These are phyloP conservation scores for Xylota segnis DNA, from an alignment of 2,888 invertebrate species.

Conservation along the genomic window DNA sequence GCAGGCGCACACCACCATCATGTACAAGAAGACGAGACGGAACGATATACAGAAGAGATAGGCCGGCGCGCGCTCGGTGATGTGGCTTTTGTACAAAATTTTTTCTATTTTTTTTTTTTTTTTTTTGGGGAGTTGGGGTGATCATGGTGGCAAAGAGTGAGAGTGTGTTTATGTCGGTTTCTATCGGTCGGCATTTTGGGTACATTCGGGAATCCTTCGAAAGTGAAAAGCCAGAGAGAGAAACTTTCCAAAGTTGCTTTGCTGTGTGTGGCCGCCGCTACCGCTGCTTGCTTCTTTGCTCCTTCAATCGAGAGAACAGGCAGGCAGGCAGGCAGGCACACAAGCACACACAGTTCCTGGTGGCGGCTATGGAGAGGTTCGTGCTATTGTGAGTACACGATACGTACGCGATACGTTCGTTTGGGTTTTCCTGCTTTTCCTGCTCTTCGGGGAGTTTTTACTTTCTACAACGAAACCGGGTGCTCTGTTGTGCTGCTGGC, in stretches of 20 bases:
- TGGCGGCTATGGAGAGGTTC: conserved; percentile 26
- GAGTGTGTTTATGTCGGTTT: conserved; percentile 73
- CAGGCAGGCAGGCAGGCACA: conserved; percentile 35
- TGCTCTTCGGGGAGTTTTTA: conserved; percentile 66
- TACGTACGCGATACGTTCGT: conserved; percentile 47
- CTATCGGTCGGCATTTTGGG: conserved; percentile 57
- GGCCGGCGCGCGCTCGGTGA: conserved; percentile 58
- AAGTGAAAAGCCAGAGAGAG: conserved; percentile 73
- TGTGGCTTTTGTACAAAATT: conserved; percentile 28
- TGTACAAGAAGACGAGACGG: conserved; percentile 52
- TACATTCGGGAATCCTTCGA: conserved; percentile 56
- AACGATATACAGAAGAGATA: conserved; percentile 31
- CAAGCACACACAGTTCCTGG: conserved; percentile 59
- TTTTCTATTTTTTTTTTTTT: conserved; percentile 17
- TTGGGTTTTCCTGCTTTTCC: conserved; percentile 58
- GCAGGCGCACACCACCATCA: conserved; percentile 48
- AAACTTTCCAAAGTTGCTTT: conserved; percentile 50
- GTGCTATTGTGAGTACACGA: background rate
- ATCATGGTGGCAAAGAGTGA: conserved; percentile 69
- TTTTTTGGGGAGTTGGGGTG: conserved; percentile 33
- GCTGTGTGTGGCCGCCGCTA: conserved; percentile 3
- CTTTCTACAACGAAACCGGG: conserved; percentile 73
- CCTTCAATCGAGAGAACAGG: conserved; percentile 32
- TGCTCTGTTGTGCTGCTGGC: conserved; percentile 45
- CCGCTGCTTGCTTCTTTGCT: no score